Evolutionary conservation across 2,797 vertebrate genomes (phyloP).

Genomic region (Artibeus lituratus): DNA sequence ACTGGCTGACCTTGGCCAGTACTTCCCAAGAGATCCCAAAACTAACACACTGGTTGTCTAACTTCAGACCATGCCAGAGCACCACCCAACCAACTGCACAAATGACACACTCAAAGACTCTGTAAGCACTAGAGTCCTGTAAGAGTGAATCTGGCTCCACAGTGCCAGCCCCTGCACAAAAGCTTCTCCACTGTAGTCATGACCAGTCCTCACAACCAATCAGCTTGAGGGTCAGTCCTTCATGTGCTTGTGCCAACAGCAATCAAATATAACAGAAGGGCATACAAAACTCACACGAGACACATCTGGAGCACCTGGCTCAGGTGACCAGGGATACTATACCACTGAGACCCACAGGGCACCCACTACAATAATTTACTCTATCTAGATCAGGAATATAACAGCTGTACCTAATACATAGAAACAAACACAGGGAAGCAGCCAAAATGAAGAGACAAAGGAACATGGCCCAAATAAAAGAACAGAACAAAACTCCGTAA

Average conservation of each 20-base stretch:
- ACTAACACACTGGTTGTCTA: not conserved
- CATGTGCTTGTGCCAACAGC: not conserved
- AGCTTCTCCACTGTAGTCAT: not conserved
- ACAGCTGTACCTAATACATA: not conserved
- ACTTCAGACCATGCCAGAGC: not conserved
- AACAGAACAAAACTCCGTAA: not conserved
- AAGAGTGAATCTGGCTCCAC: not conserved
- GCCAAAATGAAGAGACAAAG: not conserved
- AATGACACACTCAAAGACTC: not conserved
- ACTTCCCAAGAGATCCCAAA: not conserved
- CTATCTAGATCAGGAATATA: not conserved
- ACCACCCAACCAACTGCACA: not conserved
- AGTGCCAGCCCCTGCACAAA: not conserved
- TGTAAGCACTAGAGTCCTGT: not conserved
- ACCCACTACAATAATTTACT: not conserved
- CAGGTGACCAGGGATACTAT: not conserved
- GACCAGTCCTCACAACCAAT: not conserved
- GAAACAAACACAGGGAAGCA: not conserved
- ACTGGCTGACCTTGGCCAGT: not conserved
- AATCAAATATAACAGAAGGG: not conserved
- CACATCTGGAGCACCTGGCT: not conserved
- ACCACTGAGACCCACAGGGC: not conserved
- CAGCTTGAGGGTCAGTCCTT: not conserved
- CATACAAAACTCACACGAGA: not conserved
- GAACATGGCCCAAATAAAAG: not conserved